Percentiles rank a stretch among this genome's conserved stretches.
Evolutionary conservation across 2,113 vertebrate species (phyloP).

Genomic region (Baryphthengus martii): DNA sequence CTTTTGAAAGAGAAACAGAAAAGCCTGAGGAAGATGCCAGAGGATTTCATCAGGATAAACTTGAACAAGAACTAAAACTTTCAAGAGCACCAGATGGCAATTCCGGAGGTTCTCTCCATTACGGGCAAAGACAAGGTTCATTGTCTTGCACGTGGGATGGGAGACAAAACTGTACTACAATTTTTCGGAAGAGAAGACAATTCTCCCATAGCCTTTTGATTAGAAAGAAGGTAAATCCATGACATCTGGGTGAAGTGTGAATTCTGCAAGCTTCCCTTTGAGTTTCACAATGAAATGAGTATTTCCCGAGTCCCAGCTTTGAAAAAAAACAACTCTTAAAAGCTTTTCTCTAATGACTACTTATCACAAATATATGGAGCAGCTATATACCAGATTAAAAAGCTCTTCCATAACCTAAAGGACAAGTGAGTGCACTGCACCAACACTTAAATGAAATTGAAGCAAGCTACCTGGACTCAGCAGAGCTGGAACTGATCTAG

Average conservation of each 20-base stretch:
- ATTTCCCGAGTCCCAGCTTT: background rate
- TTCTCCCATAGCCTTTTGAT: background rate
- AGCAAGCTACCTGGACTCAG: background rate
- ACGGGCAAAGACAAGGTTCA: slow-evolving; percentile 8
- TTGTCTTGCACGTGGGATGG: background rate
- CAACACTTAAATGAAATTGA: background rate
- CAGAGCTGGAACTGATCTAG: background rate
- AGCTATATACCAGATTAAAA: background rate
- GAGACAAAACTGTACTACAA: slow-evolving; percentile 4
- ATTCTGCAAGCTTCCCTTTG: background rate
- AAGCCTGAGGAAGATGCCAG: slow-evolving; percentile 51
- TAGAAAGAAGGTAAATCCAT: background rate
- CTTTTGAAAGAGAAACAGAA: slow-evolving; percentile 52
- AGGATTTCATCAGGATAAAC: slow-evolving; percentile 62
- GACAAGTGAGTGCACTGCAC: background rate
- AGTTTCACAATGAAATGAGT: background rate
- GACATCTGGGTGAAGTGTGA: background rate
- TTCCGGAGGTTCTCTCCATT: slow-evolving; percentile 23
- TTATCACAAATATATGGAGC: background rate
- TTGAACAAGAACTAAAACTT: background rate
- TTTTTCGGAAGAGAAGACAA: background rate
- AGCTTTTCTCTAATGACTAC: background rate
- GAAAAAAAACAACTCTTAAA: background rate
- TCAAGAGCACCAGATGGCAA: slow-evolving; percentile 40
- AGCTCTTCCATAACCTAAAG: background rate